These are phyloP conservation scores for Amphiprion ocellaris DNA, from an alignment of 2,113 vertebrate species.

Conservation along the genomic window DNA sequence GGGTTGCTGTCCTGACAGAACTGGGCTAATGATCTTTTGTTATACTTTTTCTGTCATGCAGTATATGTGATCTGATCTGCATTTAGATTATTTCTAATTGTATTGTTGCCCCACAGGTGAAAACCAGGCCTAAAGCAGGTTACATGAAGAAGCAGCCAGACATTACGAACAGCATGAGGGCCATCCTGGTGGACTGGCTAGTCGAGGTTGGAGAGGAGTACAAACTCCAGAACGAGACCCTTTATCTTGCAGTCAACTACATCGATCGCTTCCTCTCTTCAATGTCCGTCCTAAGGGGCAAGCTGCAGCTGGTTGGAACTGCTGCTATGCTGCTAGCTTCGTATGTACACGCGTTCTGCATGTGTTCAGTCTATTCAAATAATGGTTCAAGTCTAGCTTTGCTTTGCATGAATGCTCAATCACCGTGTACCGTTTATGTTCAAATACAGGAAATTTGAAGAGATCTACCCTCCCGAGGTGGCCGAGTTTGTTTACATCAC, in stretches of 20 bases:
- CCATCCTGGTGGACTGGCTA: conserved; percentile 98
- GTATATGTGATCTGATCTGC: not conserved
- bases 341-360: conserved; percentile 83
- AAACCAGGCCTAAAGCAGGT: conserved; percentile 91
- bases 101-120: conserved; percentile 81
- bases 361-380: no score
- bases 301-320: conserved; percentile 97
- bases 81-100: not conserved
- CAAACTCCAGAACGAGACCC: conserved; percentile 96
- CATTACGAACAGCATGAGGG: conserved; percentile 96
- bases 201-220: conserved; percentile 99
- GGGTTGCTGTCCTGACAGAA: not conserved
- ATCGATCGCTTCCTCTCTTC: conserved; percentile 98
- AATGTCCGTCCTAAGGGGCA: conserved; percentile 97
- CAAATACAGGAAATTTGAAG: conserved; percentile 93
- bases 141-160: conserved; percentile 99
- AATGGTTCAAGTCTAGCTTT: no score
- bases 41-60: no score
- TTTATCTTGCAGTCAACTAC: conserved; percentile 98
- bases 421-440: not conserved
- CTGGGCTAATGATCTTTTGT: no score
- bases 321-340: conserved; percentile 98
- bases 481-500: conserved; percentile 99
- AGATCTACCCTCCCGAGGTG: conserved; percentile 99
- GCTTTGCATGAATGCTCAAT: not conserved